Evolutionary conservation across 2,797 vertebrate species (phyloP).

Genomic region (Argya squamiceps): DNA sequence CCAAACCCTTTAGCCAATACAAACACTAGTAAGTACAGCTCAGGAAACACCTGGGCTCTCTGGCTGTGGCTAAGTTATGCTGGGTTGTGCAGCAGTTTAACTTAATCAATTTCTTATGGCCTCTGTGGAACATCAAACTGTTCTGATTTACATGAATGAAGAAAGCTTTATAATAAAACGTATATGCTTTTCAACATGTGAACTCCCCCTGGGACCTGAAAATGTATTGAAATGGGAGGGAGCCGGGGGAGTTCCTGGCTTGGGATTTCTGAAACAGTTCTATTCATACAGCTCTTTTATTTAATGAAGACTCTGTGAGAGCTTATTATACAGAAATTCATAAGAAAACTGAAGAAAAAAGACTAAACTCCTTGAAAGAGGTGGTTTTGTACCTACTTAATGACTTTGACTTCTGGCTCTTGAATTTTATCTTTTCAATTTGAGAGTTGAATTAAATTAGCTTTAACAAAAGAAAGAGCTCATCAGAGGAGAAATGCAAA

Average conservation of each 20-base stretch:
- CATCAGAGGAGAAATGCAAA: background rate
- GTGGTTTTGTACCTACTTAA: background rate
- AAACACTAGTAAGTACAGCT: conserved; percentile 87
- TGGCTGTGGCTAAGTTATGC: background rate
- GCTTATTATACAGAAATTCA: rapidly evolving
- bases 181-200: background rate
- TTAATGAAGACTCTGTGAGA: background rate
- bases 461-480: background rate
- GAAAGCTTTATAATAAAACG: background rate
- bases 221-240: background rate
- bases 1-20: conserved; percentile 98
- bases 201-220: background rate
- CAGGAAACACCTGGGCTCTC: background rate
- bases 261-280: background rate
- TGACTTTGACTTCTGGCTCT: background rate
- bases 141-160: background rate
- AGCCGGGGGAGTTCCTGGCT: background rate
- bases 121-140: background rate
- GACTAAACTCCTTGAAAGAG: background rate
- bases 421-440: background rate
- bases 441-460: background rate
- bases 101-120: background rate
- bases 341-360: background rate
- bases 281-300: background rate
- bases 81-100: background rate